Percentiles rank a stretch among this genome's conserved stretches.
Conservation (phyloP, 2,797 vertebrate species). For the Trachurus trachurus region DNA sequence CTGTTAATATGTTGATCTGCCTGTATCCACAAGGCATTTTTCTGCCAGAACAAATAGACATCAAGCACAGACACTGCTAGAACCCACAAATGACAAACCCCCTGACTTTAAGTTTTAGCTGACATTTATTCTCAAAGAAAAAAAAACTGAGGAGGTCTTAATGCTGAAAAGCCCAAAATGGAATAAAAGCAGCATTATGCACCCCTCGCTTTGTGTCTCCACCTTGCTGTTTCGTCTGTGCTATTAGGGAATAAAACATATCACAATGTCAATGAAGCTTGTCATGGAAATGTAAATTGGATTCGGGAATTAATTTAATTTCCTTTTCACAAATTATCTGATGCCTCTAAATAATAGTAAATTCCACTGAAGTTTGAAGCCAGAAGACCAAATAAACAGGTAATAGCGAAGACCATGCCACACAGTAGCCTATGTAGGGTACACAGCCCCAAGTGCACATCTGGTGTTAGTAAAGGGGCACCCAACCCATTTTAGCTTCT, state of each 20-base stretch:
- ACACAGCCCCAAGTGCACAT: conserved; percentile 22
- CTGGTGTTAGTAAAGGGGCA: conserved; percentile 24
- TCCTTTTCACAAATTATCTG: conserved; percentile 77
- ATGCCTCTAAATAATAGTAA: conserved; percentile 70
- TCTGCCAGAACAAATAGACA: conserved; percentile 82
- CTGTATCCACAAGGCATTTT: conserved; percentile 81
- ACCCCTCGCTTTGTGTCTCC: conserved; percentile 2
- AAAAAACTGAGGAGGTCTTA: conserved; percentile 59
- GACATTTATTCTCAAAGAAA: conserved; percentile 54
- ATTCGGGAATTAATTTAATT: conserved; percentile 81
- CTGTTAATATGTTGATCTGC: conserved; percentile 84
- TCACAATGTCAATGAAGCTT: conserved; percentile 79
- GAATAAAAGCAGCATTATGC: conserved; percentile 38
- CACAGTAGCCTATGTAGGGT: conserved; percentile 1
- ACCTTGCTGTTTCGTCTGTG: conserved; percentile 36
- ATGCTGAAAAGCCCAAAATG: conserved; percentile 41
- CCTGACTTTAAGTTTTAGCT: conserved; percentile 51
- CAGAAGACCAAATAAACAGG: conserved; percentile 37
- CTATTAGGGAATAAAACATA: conserved; percentile 72
- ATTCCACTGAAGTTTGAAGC: conserved; percentile 47
- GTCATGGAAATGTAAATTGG: conserved; percentile 79
- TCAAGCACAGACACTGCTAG: conserved; percentile 80
- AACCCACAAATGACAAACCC: conserved; percentile 77
- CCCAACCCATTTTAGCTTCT: conserved; percentile 32
- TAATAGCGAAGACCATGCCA: neutral